These are phyloP conservation scores for Tetanocera ferruginea DNA, from an alignment of 2,888 invertebrate species.

Conservation along the genomic window DNA sequence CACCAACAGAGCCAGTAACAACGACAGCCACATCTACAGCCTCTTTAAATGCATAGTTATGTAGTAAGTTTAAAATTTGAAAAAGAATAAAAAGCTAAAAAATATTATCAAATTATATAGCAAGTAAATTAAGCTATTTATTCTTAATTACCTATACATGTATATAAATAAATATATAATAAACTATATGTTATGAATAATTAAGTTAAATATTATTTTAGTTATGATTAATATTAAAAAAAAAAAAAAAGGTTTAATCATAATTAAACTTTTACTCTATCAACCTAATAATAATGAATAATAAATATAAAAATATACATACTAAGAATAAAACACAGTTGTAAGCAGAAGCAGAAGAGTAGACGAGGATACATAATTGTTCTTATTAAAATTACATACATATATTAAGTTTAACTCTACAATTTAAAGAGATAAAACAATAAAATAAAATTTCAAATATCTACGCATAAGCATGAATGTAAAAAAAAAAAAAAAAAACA, in stretches of 20 bases:
- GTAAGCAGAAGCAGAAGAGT: constrained; percentile 24
- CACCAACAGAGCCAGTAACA: no score
- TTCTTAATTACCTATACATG: constrained; percentile 9
- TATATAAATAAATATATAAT: constrained; percentile 44
- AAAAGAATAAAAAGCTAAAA: constrained; percentile 41
- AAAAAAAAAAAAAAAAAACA: no score
- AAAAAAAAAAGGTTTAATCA: constrained; percentile 39
- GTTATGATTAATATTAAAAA: constrained; percentile 30
- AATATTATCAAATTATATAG: constrained; percentile 19
- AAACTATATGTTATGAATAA: constrained; percentile 41
- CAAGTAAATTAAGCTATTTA: constrained; percentile 11
- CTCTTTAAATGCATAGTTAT: constrained; percentile 34
- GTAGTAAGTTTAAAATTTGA: constrained; percentile 33
- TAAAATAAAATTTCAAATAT: background rate
- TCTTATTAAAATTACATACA: constrained; percentile 7
- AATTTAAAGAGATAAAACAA: background rate
- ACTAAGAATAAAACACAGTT: constrained; percentile 24
- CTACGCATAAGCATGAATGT: background rate
- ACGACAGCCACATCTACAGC: no score
- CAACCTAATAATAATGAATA: constrained; percentile 43
- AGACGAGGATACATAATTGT: constrained; percentile 27
- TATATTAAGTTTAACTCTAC: background rate
- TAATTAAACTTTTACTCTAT: constrained; percentile 49
- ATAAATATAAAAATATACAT: constrained; percentile 33
- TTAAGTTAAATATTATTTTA: constrained; percentile 38